Base-by-base conservation (phyloP, 2,888 invertebrate species). In the Drosophila cyrtoloma region DNA sequence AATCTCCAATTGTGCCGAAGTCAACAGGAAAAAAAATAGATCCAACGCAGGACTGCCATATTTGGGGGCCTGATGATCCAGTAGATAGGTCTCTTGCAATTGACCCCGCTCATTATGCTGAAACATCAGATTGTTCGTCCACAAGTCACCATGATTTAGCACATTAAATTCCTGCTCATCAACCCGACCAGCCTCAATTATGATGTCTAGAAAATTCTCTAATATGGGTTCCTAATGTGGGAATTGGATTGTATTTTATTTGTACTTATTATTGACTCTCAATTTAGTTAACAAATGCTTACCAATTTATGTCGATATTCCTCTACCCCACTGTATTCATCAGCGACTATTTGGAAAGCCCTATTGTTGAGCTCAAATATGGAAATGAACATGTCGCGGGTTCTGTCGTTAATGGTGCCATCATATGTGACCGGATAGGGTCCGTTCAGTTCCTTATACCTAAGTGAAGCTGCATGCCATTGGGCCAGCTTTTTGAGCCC, bases 121-220 rank as follows among this genome's bases (percentile, higher is more conserved):
- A 56, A 92, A 92, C 91, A 92, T 88, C 0, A 92, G 71, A 57
- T 92, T 92, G 52, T 92, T 92, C 0, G 81, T 72, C 92, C 91
- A 92, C 35, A 84, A 73, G 60, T 92, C 91, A 6, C 92, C 92
- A 62, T 92, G 92, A 67, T 89, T 91, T 1, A 92, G 63, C 5
- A 92, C 92, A 84, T 92, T 92, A n/a, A 92, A 92, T 6, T 80
- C 79, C 5, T 73, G 47, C 7, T 69, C 77, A 66, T 92, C 76
- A 47, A 51, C 28, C 0, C n/a, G 33, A 44, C 72, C 51, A 58
- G 58, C 12, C 2, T 57, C 35, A 2, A 69, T 70, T 16, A 35
- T 9, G 2, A 1, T 32, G 16, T 69, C 42, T 3, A 69, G 9
- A 44, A 58, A 44, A 12, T 4, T 10, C 2, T 33, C 12, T 3